phyloP scores from a whole-genome alignment of 2,888 invertebrate species.

The Agrochola circellaris region DNA sequence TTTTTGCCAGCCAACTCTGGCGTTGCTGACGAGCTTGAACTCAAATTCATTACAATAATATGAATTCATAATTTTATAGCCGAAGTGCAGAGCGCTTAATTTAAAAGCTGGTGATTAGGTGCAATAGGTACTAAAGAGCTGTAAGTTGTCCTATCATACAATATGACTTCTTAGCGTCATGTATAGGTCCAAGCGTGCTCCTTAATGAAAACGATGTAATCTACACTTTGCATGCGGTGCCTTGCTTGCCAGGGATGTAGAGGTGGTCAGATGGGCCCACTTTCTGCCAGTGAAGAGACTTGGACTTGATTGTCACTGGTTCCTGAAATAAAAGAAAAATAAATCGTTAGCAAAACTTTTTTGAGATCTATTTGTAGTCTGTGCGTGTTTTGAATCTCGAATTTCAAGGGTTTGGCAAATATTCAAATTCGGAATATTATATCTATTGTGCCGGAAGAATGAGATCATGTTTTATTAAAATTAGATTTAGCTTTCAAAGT shows the following conservation, averaged over 20 bases:
- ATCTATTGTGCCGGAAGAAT: conserved; percentile 1
- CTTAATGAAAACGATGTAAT: conserved; percentile 38
- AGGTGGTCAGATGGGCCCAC: conserved; percentile 86
- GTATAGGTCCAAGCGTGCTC: conserved; percentile 61
- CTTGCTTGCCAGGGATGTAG: conserved; percentile 79
- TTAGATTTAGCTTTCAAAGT: neutral
- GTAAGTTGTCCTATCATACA: conserved; percentile 16
- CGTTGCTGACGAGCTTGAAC: neutral
- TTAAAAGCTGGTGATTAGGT: conserved; percentile 28
- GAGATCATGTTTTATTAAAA: conserved; percentile 15
- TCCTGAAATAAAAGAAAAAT: conserved; percentile 78
- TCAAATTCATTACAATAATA: conserved; percentile 6
- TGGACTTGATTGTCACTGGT: conserved; percentile 86
- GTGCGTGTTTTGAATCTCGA: neutral
- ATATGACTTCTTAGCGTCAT: conserved; percentile 28
- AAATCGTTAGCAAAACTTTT: conserved; percentile 15
- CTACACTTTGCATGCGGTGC: conserved; percentile 72
- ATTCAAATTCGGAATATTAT: conserved; percentile 36
- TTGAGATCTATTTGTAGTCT: neutral
- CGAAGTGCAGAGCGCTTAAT: neutral
- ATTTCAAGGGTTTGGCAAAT: conserved; percentile 33
- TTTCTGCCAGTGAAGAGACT: conserved; percentile 86
- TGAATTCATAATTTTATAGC: neutral
- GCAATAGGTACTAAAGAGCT: conserved; percentile 20
- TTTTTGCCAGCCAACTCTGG: neutral